Conservation (phyloP, 2,888 invertebrate species). For the Tetanocera ferruginea region DNA sequence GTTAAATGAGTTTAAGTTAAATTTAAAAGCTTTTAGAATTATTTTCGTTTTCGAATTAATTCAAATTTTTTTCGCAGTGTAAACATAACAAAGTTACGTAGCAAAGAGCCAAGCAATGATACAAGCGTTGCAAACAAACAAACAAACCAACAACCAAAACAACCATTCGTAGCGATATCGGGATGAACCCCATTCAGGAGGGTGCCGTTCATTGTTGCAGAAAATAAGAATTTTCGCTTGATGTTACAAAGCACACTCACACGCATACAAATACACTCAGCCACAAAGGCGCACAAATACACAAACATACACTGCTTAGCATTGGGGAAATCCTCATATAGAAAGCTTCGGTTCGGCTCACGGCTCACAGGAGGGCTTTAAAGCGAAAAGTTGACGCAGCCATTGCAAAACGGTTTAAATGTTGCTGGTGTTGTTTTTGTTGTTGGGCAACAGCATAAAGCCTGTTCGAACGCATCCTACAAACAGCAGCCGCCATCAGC, state of each 20-base stretch:
- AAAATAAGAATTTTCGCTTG: conserved; percentile 61
- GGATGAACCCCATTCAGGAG: conserved; percentile 42
- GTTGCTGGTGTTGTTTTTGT: neutral
- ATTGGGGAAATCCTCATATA: conserved; percentile 27
- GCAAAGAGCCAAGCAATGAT: no score
- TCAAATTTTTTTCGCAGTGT: no score
- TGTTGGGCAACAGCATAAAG: neutral
- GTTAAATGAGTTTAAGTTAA: no score
- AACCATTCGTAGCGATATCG: conserved; percentile 23
- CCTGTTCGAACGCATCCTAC: conserved; percentile 3
- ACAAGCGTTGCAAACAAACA: no score
- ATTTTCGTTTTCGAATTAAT: no score
- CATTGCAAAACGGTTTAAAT: conserved; percentile 20
- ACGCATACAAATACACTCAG: conserved; percentile 9
- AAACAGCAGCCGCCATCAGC: neutral
- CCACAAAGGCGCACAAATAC: neutral
- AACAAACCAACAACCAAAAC: conserved; percentile 25
- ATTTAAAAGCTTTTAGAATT: no score
- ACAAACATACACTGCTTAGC: neutral
- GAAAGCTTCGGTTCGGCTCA: conserved; percentile 29
- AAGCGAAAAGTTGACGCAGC: conserved; percentile 33
- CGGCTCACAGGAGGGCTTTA: conserved; percentile 35
- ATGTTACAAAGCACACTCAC: conserved; percentile 51
- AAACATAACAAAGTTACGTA: no score
- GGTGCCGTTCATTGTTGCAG: conserved; percentile 62